Conservation (phyloP, 92 coral and sea anemone genomes). For the Umimayanthus kanabou region DNA sequence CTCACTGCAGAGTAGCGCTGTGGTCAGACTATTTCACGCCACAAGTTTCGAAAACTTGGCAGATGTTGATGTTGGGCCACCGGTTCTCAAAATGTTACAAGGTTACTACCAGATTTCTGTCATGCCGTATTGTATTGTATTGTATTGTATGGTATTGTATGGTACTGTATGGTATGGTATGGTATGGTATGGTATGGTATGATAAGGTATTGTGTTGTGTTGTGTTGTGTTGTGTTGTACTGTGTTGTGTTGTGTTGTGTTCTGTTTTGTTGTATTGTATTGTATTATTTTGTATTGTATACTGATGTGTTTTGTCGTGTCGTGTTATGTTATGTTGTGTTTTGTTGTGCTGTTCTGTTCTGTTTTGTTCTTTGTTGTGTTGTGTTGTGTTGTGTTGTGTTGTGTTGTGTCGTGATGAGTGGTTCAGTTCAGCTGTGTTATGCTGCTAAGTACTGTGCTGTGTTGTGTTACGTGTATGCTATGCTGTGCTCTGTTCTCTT, state of each 20-base stretch:
- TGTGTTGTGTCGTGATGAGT: neutral
- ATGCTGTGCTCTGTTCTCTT: neutral
- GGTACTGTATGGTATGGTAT: neutral
- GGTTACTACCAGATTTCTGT: conserved; percentile 50
- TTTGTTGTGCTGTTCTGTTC: neutral
- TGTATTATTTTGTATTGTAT: neutral
- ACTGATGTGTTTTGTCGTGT: neutral
- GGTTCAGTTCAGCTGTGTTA: no score
- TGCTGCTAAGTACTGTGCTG: no score
- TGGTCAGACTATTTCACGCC: conserved; percentile 87
- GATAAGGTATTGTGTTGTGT: no score
- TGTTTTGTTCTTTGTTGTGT: neutral
- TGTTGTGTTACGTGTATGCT: neutral
- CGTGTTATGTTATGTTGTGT: neutral
- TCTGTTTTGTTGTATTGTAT: neutral
- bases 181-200: no score
- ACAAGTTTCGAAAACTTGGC: conserved; percentile 91
- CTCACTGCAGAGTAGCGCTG: conserved; percentile 89
- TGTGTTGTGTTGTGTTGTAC: neutral
- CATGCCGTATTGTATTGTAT: neutral
- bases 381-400: neutral
- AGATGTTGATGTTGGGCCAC: conserved; percentile 93
- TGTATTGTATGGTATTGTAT: neutral
- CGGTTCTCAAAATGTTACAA: conserved; percentile 97
- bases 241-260: neutral